Evolutionary conservation across 2,113 vertebrate genomes (phyloP).

Genomic region (Ariopsis seemanni): DNA sequence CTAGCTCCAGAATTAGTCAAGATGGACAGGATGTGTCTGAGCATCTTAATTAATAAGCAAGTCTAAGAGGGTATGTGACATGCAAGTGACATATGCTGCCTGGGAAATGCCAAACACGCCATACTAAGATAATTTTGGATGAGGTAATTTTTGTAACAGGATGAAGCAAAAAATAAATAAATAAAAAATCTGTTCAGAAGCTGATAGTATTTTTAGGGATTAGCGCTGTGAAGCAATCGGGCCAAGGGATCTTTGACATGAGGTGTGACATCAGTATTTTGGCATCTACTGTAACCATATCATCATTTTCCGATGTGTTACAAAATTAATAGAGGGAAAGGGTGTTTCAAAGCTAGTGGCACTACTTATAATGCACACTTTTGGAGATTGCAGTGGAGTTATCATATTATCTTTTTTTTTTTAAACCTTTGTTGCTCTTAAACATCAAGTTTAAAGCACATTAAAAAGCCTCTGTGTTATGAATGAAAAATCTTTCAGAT

Average conservation of each 20-base stretch:
- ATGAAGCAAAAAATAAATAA: conserved; percentile 22
- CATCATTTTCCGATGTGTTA: conserved; percentile 9
- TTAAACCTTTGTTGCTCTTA: background rate
- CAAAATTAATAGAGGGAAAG: background rate
- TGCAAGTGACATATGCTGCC: conserved; percentile 4
- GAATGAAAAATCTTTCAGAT: background rate
- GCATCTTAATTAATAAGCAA: conserved; percentile 6
- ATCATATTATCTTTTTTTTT: background rate
- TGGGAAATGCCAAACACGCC: background rate
- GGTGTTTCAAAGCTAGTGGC: background rate
- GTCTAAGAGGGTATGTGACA: background rate
- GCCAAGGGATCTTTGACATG: background rate
- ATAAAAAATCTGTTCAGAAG: background rate
- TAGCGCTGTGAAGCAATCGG: background rate
- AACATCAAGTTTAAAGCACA: background rate
- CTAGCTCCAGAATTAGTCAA: background rate
- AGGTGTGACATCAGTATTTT: background rate
- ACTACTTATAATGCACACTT: background rate
- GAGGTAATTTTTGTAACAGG: conserved; percentile 11
- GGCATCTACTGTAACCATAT: background rate
- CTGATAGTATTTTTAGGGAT: conserved; percentile 34
- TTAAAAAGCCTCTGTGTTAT: background rate
- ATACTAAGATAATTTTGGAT: background rate
- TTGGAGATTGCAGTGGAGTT: background rate
- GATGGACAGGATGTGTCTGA: background rate